These are phyloP conservation scores for Periophthalmus modestus DNA, from an alignment of 2,113 vertebrate genomes.

Conservation along the genomic window DNA sequence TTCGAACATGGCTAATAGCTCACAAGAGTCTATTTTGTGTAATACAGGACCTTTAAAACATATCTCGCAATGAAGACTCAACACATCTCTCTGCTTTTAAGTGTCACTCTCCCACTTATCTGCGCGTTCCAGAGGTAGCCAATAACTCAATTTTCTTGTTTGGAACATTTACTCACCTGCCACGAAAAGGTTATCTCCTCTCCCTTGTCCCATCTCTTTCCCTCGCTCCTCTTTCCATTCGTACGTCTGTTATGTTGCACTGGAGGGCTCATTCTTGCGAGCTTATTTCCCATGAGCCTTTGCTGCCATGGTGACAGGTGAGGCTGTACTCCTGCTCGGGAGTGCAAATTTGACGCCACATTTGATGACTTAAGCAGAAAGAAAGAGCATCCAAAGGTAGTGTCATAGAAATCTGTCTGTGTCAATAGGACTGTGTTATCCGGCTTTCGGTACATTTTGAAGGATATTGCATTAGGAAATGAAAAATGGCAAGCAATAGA, in stretches of 20 bases:
- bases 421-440: slow-evolving; percentile 35
- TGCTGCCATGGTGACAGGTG: slow-evolving; percentile 59
- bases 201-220: slow-evolving; percentile 30
- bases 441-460: slow-evolving; percentile 24
- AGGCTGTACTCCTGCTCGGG: slow-evolving; percentile 38
- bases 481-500: slow-evolving; percentile 36
- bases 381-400: slow-evolving; percentile 14
- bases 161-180: slow-evolving; percentile 13
- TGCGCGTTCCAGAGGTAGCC: background rate
- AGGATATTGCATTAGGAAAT: slow-evolving; percentile 54
- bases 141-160: slow-evolving; percentile 11
- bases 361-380: slow-evolving; percentile 60
- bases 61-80: background rate
- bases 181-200: slow-evolving; percentile 39
- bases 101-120: background rate
- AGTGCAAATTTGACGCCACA: slow-evolving; percentile 53
- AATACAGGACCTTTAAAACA: background rate
- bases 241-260: slow-evolving; percentile 32
- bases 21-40: background rate
- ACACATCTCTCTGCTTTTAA: background rate
- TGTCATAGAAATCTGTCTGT: slow-evolving; percentile 27
- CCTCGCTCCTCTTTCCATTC: slow-evolving; percentile 18
- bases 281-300: slow-evolving; percentile 68
- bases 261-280: slow-evolving; percentile 49
- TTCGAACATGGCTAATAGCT: too few species aligned